A percentile compares a stretch with the other conserved stretches of the same genome.
phyloP scores from a whole-genome alignment of 1,140 invertebrate species.

The Parasteatoda tepidariorum region DNA sequence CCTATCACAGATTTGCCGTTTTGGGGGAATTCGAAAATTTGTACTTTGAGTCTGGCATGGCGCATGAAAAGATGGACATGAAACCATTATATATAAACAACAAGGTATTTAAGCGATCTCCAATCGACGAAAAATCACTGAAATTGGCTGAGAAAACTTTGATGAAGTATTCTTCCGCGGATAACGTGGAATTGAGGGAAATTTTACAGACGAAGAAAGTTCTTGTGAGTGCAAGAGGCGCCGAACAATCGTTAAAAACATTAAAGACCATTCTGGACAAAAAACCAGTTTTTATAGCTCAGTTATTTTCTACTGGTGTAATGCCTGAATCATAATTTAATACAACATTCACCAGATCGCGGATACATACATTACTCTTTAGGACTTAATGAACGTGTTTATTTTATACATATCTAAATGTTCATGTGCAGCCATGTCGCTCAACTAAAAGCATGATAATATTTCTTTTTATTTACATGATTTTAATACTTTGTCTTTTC shows the following conservation, averaged over 20 bases:
- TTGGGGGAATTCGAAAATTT: constrained; percentile 19
- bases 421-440: too few relatives aligned
- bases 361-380: too few relatives aligned
- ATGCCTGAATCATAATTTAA: background rate
- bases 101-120: constrained; percentile 2
- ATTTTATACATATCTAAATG: too few relatives aligned
- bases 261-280: constrained; percentile 28
- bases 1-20: constrained; percentile 33
- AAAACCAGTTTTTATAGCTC: constrained; percentile 2
- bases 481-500: too few relatives aligned
- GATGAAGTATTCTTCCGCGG: background rate
- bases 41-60: background rate
- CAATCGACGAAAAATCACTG: background rate
- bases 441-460: too few relatives aligned
- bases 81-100: constrained; percentile 18
- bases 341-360: too few relatives aligned
- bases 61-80: constrained; percentile 26
- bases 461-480: too few relatives aligned
- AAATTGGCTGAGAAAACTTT: constrained; percentile 1
- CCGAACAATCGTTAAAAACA: constrained; percentile 11
- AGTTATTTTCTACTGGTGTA: background rate
- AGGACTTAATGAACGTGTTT: too few relatives aligned
- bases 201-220: constrained; percentile 27
- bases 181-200: constrained; percentile 25
- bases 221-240: constrained; percentile 11